A percentile compares a stretch with the other conserved stretches of the same genome.
These are phyloP conservation scores for Setophaga coronata DNA, from an alignment of 2,113 vertebrate genomes.

Conservation along the genomic window DNA sequence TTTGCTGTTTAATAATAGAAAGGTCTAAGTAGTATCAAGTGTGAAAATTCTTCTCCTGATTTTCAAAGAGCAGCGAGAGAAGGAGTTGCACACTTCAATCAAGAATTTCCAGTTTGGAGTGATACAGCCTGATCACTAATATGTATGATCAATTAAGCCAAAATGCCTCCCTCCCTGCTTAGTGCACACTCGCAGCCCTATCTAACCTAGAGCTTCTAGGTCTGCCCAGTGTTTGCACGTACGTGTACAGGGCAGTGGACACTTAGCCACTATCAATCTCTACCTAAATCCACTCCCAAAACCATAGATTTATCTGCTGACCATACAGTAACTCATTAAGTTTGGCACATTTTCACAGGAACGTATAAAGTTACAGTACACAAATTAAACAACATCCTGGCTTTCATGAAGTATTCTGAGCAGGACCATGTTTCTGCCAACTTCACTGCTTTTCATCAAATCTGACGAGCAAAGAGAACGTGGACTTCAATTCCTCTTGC, in stretches of 20 bases:
- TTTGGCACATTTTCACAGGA: conserved; percentile 11
- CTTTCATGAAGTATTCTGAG: neutral
- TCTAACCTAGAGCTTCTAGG: neutral
- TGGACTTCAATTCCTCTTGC: neutral
- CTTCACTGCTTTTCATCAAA: conserved; percentile 46
- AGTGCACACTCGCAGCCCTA: neutral
- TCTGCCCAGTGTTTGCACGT: neutral
- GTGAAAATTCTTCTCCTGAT: neutral
- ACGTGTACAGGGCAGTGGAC: fast-evolving
- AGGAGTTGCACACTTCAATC: neutral
- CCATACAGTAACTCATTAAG: neutral
- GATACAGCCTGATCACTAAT: neutral
- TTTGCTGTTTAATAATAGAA: neutral
- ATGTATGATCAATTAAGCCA: neutral
- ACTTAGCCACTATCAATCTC: neutral
- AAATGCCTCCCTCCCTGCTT: neutral
- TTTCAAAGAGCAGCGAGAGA: neutral
- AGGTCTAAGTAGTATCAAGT: neutral
- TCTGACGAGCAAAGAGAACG: neutral
- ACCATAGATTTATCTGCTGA: neutral
- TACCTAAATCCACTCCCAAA: conserved; percentile 9
- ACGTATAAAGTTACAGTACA: neutral
- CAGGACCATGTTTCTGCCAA: neutral
- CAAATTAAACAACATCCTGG: conserved; percentile 40
- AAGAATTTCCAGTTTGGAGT: neutral